Evolutionary conservation across 37 sponge, comb jelly and placozoan genomes (phyloP).

Genomic region (Halichondria panicea): DNA sequence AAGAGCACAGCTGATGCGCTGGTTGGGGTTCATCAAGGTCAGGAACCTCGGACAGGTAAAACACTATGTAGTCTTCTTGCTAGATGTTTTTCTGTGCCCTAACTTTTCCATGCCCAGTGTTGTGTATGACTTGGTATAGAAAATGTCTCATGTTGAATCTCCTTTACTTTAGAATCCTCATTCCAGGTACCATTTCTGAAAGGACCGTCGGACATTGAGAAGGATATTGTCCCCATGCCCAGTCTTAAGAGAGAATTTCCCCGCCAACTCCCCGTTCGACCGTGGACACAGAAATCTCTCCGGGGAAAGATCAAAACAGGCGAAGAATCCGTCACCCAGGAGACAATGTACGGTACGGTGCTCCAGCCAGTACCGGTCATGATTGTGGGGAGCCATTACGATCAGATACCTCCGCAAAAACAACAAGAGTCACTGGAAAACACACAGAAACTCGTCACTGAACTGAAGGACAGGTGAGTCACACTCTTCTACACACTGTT

Average conservation of each 20-base stretch:
- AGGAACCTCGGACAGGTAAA: constrained; percentile 65
- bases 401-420: constrained; percentile 16
- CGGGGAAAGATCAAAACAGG: too few relatives aligned
- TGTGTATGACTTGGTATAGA: neutral
- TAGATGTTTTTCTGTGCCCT: too few relatives aligned
- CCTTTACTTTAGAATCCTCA: neutral
- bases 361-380: constrained; percentile 70
- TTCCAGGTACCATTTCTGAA: constrained; percentile 10
- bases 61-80: too few relatives aligned
- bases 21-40: constrained; percentile 75
- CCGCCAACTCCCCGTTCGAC: neutral
- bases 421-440: constrained; percentile 13
- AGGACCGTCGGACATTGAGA: constrained; percentile 2
- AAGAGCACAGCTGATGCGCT: constrained; percentile 39
- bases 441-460: constrained; percentile 40
- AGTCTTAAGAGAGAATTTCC: neutral
- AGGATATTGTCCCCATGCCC: constrained; percentile 24
- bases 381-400: constrained; percentile 74
- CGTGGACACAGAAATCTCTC: neutral
- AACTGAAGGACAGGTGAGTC: constrained; percentile 20
- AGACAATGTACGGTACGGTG: constrained; percentile 15
- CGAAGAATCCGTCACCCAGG: neutral
- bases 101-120: too few relatives aligned
- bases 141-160: neutral
- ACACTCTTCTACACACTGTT: neutral